Evolutionary conservation across 2,888 invertebrate species (phyloP).

Genomic region (Atrina japonica): DNA sequence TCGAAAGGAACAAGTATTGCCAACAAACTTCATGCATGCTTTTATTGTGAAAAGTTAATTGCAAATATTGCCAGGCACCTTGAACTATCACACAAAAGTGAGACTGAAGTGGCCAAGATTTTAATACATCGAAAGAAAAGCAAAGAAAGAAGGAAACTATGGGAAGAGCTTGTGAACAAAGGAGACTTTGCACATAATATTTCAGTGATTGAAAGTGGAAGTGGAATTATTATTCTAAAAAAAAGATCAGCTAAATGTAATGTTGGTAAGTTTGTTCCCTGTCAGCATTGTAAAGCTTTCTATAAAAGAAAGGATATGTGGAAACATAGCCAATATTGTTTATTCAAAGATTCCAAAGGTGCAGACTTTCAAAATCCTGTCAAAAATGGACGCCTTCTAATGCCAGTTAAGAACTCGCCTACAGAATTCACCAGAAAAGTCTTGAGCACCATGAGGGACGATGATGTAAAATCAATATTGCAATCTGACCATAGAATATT

Average conservation of each 20-base stretch:
- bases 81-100: constrained; percentile 21
- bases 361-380: constrained; percentile 7
- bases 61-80: constrained; percentile 39
- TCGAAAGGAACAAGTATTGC: constrained; percentile 18
- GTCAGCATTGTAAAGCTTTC: constrained; percentile 34
- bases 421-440: constrained; percentile 21
- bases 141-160: constrained; percentile 37
- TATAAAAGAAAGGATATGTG: constrained; percentile 41
- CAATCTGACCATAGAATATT: constrained; percentile 17
- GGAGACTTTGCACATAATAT: constrained; percentile 44
- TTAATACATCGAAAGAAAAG: constrained; percentile 17
- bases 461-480: constrained; percentile 24
- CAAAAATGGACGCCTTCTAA: constrained; percentile 13
- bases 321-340: constrained; percentile 43
- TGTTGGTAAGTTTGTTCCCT: constrained; percentile 32
- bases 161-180: constrained; percentile 41
- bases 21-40: constrained; percentile 27
- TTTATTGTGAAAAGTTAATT: constrained; percentile 18
- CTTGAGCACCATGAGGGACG: constrained; percentile 34
- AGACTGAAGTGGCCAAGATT: constrained; percentile 22
- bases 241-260: constrained; percentile 22
- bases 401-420: constrained; percentile 12
- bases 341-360: not conserved
- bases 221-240: constrained; percentile 42
- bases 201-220: constrained; percentile 37